Evolutionary conservation across 1,140 invertebrate genomes (phyloP).

Genomic region (Maniola jurtina): DNA sequence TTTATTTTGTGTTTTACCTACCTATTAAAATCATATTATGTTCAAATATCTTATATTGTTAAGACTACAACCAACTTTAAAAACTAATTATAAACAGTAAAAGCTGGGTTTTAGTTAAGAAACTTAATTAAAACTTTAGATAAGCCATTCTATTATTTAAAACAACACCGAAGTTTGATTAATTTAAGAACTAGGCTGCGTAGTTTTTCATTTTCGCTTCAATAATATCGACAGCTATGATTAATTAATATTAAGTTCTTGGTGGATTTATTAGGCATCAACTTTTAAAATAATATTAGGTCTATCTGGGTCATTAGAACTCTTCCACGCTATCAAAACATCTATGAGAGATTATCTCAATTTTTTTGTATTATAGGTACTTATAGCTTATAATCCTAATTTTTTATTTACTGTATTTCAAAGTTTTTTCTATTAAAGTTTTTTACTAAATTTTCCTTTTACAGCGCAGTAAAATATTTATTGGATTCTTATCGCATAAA

Average conservation of each 20-base stretch:
- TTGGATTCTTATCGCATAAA: constrained; percentile 46
- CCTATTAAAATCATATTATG: no score
- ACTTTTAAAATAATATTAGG: background rate
- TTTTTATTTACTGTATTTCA: no score
- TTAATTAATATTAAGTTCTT: background rate
- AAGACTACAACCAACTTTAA: background rate
- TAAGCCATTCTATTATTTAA: background rate
- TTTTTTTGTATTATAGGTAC: no score
- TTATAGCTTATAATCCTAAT: no score
- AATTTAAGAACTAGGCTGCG: background rate
- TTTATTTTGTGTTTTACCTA: no score
- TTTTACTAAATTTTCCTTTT: constrained; percentile 13
- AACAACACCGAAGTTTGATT: constrained; percentile 2
- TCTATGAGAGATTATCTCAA: background rate
- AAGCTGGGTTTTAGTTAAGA: background rate
- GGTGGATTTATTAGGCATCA: background rate
- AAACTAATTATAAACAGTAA: background rate
- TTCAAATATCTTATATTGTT: no score
- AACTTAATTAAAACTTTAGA: constrained; percentile 1
- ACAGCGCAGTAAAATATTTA: constrained; percentile 38
- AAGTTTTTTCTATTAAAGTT: background rate
- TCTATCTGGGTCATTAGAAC: no score
- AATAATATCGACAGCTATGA: background rate
- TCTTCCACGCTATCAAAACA: background rate
- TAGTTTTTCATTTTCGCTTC: background rate